These are phyloP conservation scores for Holotrichia oblita DNA, from an alignment of 1,140 invertebrate species.

Conservation along the genomic window DNA sequence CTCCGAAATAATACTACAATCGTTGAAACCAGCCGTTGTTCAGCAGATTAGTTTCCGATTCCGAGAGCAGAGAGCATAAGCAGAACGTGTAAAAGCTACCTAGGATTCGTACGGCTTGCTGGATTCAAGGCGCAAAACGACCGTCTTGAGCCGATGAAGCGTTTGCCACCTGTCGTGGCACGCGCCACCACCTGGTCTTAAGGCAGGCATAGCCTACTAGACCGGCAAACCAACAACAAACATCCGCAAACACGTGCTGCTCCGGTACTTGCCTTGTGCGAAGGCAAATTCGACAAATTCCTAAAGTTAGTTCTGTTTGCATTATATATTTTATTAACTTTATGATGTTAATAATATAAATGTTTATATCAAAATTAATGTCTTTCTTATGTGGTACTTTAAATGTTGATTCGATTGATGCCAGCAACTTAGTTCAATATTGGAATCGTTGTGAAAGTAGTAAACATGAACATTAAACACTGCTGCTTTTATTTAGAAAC, in stretches of 20 bases:
- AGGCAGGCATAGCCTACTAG: slow-evolving; percentile 11
- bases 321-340: background rate
- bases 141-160: slow-evolving; percentile 20
- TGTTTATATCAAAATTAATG: too few relatives aligned
- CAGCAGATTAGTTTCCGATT: background rate
- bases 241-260: slow-evolving; percentile 28
- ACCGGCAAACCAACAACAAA: slow-evolving; percentile 24
- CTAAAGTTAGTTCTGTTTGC: slow-evolving; percentile 10
- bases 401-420: too few relatives aligned
- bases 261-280: background rate
- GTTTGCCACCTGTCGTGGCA: slow-evolving; percentile 28
- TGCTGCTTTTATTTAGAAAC: too few relatives aligned
- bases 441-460: too few relatives aligned
- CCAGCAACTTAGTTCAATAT: too few relatives aligned
- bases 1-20: too few relatives aligned
- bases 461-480: too few relatives aligned
- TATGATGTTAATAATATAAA: background rate
- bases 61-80: background rate
- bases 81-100: background rate
- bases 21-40: too few relatives aligned
- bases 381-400: too few relatives aligned
- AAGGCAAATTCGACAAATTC: slow-evolving; percentile 18
- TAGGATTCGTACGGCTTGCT: background rate
- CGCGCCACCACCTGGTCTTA: slow-evolving; percentile 26
- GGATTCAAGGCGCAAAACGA: background rate